A percentile compares a stretch with the other conserved stretches of the same genome.
These are phyloP conservation scores for Darevskia nairensis DNA, from an alignment of 2,797 vertebrate species.

Conservation along the genomic window DNA sequence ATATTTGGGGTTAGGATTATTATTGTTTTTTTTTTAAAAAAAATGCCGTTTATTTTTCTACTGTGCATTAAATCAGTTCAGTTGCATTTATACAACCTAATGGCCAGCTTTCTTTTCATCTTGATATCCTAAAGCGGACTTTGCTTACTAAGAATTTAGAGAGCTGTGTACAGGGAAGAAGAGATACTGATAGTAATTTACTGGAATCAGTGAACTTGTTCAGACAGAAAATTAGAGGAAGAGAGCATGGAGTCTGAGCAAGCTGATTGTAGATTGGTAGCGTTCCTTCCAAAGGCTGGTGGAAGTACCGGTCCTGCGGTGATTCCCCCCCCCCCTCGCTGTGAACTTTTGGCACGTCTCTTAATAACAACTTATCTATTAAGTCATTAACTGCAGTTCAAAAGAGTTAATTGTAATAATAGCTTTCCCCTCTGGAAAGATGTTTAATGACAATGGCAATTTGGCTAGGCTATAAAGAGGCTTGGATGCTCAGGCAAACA, in stretches of 20 bases:
- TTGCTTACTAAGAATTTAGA: slow-evolving; percentile 27
- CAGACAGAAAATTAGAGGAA: background rate
- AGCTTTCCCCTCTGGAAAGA: slow-evolving; percentile 3
- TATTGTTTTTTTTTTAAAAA: slow-evolving; percentile 46
- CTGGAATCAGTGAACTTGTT: background rate
- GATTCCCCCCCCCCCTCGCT: background rate
- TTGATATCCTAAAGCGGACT: fast-evolving
- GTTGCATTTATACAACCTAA: slow-evolving; percentile 54
- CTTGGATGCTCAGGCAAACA: background rate
- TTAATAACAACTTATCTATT: background rate
- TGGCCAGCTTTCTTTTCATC: slow-evolving; percentile 51
- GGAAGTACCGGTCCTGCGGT: background rate
- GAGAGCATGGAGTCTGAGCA: background rate
- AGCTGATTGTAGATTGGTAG: background rate
- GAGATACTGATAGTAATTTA: slow-evolving; percentile 12
- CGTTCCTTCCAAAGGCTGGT: background rate
- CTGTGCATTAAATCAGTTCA: slow-evolving; percentile 63
- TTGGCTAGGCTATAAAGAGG: background rate
- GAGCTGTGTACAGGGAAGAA: background rate
- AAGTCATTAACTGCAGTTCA: background rate
- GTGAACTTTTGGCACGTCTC: background rate
- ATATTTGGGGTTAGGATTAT: slow-evolving; percentile 44
- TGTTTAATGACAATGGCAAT: background rate
- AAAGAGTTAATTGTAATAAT: slow-evolving; percentile 27
- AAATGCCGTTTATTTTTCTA: slow-evolving; percentile 61